phyloP scores from a whole-genome alignment of 1,140 invertebrate genomes.

The Oscheius sp. region DNA sequence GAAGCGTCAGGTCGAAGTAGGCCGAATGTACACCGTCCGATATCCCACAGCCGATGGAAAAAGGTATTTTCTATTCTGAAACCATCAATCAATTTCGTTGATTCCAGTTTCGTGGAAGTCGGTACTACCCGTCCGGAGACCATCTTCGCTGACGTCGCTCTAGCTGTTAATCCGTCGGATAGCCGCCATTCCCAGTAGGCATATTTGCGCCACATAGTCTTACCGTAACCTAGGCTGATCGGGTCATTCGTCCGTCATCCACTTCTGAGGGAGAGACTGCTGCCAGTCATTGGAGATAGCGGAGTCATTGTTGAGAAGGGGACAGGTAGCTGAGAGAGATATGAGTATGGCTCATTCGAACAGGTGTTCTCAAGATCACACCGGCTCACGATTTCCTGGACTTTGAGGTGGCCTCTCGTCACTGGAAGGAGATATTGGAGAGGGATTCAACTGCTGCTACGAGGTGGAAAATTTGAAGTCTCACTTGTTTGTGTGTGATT shows the following conservation, averaged over 20 bases:
- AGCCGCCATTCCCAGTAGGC: slow-evolving; percentile 59
- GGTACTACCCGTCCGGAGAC: slow-evolving; percentile 95
- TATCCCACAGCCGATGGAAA: slow-evolving; percentile 34
- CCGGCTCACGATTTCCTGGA: slow-evolving; percentile 95
- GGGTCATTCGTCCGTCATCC: slow-evolving; percentile 82
- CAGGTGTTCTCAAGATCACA: slow-evolving; percentile 87
- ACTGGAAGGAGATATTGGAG: slow-evolving; percentile 75
- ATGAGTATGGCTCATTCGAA: background rate
- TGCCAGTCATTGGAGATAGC: slow-evolving; percentile 83
- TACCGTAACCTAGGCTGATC: slow-evolving; percentile 67
- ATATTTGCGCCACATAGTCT: background rate
- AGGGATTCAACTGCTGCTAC: background rate
- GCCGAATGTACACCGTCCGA: slow-evolving; percentile 32
- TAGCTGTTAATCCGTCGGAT: slow-evolving; percentile 92
- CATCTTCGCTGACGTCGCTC: slow-evolving; percentile 90
- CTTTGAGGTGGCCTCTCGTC: slow-evolving; percentile 77
- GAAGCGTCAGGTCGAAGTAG: slow-evolving; percentile 14
- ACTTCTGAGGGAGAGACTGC: slow-evolving; percentile 72
- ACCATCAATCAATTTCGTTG: slow-evolving; percentile 12
- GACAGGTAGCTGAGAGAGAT: slow-evolving; percentile 65
- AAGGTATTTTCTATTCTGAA: background rate
- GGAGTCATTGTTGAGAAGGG: slow-evolving; percentile 69
- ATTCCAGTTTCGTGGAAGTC: slow-evolving; percentile 65
- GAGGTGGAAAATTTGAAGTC: slow-evolving; percentile 64
- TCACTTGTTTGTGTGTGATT: background rate